Percentiles rank a stretch among this genome's conserved stretches.
phyloP scores from a whole-genome alignment of 2,797 vertebrate species.

The Neostethus bicornis region DNA sequence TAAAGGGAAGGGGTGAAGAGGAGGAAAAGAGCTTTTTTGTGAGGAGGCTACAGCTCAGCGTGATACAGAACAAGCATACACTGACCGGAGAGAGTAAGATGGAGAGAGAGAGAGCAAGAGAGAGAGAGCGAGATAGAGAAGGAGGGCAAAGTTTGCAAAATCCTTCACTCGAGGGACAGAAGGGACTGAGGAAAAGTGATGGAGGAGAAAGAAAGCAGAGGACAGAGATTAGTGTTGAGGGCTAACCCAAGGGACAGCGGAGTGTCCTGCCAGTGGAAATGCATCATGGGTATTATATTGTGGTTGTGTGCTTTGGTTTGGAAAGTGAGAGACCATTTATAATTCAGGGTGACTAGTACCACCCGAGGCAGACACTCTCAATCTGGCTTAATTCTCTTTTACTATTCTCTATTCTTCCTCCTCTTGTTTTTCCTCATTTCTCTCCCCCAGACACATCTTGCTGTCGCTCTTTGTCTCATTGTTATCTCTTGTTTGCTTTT shows the following conservation, averaged over 20 bases:
- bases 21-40: conserved; percentile 32
- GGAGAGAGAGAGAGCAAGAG: conserved; percentile 46
- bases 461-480: conserved; percentile 52
- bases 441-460: conserved; percentile 50
- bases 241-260: conserved; percentile 55
- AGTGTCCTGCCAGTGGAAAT: conserved; percentile 71
- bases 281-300: conserved; percentile 71
- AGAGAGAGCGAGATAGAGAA: conserved; percentile 39
- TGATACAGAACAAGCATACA: conserved; percentile 26
- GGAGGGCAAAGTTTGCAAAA: conserved; percentile 59
- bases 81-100: conserved; percentile 38
- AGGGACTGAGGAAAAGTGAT: conserved; percentile 32
- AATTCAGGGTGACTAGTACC: conserved; percentile 74
- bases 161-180: conserved; percentile 44
- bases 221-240: conserved; percentile 63
- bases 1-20: conserved; percentile 11
- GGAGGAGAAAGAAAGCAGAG: conserved; percentile 46
- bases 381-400: conserved; percentile 65
- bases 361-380: conserved; percentile 69
- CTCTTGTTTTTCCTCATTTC: conserved; percentile 34
- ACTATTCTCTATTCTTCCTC: conserved; percentile 41
- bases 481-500: conserved; percentile 48
- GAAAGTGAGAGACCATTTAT: conserved; percentile 76
- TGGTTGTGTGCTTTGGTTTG: conserved; percentile 71
- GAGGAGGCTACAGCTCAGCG: conserved; percentile 41